phyloP scores from a whole-genome alignment of 92 coral and sea anemone genomes.

The Porites evermanni region DNA sequence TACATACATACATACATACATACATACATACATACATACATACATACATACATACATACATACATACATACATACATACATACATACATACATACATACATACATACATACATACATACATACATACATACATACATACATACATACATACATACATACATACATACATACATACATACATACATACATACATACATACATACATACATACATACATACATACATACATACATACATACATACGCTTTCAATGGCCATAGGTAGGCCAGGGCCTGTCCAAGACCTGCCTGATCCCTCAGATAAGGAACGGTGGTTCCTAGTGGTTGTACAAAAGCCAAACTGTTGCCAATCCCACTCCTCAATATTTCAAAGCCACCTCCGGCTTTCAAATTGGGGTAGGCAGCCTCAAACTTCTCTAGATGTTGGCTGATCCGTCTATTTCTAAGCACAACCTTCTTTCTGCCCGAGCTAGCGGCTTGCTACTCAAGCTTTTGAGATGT shows the following conservation, averaged over 20 bases:
- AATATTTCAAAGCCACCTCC: conserved; percentile 58
- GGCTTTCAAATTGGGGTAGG: conserved; percentile 54
- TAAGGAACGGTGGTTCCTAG: conserved; percentile 61
- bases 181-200: too few relatives aligned
- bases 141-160: too few relatives aligned
- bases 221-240: not conserved
- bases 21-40: too few relatives aligned
- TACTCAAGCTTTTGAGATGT: conserved; percentile 48
- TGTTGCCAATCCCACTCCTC: conserved; percentile 50
- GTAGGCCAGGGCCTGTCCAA: conserved; percentile 69
- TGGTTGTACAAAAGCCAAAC: conserved; percentile 35
- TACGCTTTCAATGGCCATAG: conserved; percentile 48
- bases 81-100: too few relatives aligned
- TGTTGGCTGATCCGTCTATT: conserved; percentile 34
- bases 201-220: too few relatives aligned
- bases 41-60: too few relatives aligned
- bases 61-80: too few relatives aligned
- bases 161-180: too few relatives aligned
- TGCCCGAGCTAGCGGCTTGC: conserved; percentile 50
- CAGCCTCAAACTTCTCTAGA: conserved; percentile 43
- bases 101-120: too few relatives aligned
- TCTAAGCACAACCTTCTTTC: conserved; percentile 57
- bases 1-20: too few relatives aligned
- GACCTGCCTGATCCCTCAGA: conserved; percentile 54
- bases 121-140: too few relatives aligned